These are phyloP conservation scores for Bergia sp. DNA, from an alignment of 92 coral and sea anemone species.

Conservation along the genomic window DNA sequence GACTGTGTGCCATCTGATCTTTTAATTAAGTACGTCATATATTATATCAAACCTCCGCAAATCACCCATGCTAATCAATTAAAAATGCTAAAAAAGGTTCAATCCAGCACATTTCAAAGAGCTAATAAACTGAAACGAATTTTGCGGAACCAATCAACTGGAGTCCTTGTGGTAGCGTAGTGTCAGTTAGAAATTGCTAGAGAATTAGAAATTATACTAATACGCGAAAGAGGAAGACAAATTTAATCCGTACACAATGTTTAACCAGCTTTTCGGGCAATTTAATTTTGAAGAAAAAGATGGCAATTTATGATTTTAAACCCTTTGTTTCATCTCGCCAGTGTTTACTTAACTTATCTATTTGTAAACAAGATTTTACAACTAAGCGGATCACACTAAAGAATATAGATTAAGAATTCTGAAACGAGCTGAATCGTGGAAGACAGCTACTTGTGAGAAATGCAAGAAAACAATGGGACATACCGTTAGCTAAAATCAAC, in stretches of 20 bases:
- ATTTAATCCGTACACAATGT: background rate
- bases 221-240: background rate
- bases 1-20: background rate
- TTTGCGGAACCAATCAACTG: background rate
- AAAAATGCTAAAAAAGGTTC: background rate
- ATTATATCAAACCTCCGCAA: background rate
- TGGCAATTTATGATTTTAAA: background rate
- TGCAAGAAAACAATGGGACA: background rate
- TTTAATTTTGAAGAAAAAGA: background rate
- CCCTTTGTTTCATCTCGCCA: background rate
- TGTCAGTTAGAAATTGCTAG: background rate
- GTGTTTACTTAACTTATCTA: conserved; percentile 6
- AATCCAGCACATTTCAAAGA: background rate
- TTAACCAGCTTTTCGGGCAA: background rate
- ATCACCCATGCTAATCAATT: background rate
- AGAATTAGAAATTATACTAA: background rate
- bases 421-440: background rate
- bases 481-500: too few species aligned
- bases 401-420: background rate
- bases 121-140: background rate
- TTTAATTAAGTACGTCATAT: background rate
- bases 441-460: background rate
- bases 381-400: background rate
- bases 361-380: background rate
- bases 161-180: background rate